Conservation (phyloP, 2,888 invertebrate species). For the Coronaproctus castanopsis region DNA sequence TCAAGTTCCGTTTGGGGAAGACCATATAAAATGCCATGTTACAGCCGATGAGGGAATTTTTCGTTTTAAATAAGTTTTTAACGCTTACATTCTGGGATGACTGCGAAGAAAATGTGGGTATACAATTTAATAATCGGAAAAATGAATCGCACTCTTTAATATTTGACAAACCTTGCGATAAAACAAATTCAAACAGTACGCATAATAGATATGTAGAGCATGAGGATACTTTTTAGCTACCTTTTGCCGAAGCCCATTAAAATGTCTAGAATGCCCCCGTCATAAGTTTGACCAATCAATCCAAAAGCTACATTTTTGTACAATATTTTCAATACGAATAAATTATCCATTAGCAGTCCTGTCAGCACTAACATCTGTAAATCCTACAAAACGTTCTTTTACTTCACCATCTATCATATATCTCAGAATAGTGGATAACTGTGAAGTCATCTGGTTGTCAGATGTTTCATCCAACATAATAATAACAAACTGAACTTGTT, state of each 20-base stretch:
- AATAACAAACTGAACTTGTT: conserved; percentile 19
- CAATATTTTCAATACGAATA: conserved; percentile 9
- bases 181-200: conserved; percentile 20
- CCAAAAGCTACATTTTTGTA: too few species aligned
- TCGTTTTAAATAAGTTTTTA: too few species aligned
- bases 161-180: conserved; percentile 19
- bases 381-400: conserved; percentile 23
- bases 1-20: too few species aligned
- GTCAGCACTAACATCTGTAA: conserved; percentile 22
- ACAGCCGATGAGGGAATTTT: too few species aligned
- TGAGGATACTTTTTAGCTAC: conserved; percentile 19
- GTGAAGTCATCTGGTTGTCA: conserved; percentile 18
- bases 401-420: conserved; percentile 19
- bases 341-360: conserved; percentile 19
- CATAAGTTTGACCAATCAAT: conserved; percentile 23
- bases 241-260: conserved; percentile 22
- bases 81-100: too few species aligned
- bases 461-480: conserved; percentile 19
- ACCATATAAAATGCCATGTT: too few species aligned
- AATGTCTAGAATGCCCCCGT: conserved; percentile 22
- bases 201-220: conserved; percentile 21
- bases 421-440: conserved; percentile 22
- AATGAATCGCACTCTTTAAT: conserved; percentile 22
- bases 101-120: conserved; percentile 22
- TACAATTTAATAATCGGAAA: conserved; percentile 20